These are phyloP conservation scores for Lithosia quadra DNA, from an alignment of 2,888 invertebrate genomes.

Conservation along the genomic window DNA sequence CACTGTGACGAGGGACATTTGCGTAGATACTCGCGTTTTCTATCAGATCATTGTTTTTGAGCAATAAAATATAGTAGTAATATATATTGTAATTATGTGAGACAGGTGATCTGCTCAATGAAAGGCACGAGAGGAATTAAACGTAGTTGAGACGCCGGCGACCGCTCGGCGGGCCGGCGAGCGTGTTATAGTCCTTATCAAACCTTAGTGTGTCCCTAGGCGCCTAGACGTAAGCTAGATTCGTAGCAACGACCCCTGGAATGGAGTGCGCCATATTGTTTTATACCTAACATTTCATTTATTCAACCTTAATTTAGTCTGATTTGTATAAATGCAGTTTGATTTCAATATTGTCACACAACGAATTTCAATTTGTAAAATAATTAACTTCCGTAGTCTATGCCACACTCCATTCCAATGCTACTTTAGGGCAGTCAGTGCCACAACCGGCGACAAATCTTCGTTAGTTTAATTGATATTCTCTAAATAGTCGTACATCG, in stretches of 20 bases:
- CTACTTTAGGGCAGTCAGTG: constrained; percentile 55
- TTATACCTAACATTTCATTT: neutral
- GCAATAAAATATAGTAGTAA: constrained; percentile 65
- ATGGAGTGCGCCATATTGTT: constrained; percentile 52
- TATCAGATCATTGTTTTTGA: constrained; percentile 61
- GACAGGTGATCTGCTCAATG: constrained; percentile 77
- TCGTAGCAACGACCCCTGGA: constrained; percentile 58
- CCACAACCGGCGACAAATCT: constrained; percentile 43
- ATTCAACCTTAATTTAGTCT: neutral
- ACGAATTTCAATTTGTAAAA: constrained; percentile 23
- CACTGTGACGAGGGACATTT: neutral
- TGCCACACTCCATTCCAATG: constrained; percentile 52
- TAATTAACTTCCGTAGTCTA: neutral
- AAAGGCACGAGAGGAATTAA: constrained; percentile 84
- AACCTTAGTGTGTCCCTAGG: constrained; percentile 72
- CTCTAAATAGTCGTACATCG: neutral
- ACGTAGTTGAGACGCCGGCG: constrained; percentile 67
- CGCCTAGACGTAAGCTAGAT: constrained; percentile 74
- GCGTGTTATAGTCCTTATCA: constrained; percentile 66
- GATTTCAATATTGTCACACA: constrained; percentile 10
- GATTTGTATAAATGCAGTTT: neutral
- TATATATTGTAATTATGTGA: constrained; percentile 61
- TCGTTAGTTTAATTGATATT: constrained; percentile 9
- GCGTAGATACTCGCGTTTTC: constrained; percentile 24
- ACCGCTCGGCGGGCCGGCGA: constrained; percentile 35